Base-by-base conservation (phyloP, 2,888 invertebrate genomes). In the Agelastica alni region DNA sequence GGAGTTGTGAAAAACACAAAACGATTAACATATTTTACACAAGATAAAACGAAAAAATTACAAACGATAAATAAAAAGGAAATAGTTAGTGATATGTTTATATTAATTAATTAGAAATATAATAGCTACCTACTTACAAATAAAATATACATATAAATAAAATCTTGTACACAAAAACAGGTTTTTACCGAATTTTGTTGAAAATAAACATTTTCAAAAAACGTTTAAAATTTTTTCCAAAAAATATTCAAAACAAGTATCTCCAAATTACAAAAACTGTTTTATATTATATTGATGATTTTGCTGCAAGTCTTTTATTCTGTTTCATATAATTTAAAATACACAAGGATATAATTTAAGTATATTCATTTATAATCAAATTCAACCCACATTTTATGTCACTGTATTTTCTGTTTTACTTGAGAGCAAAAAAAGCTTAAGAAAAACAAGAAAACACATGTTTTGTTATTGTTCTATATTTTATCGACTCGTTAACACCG, bases 31-130 rank as follows among this genome's bases (percentile, higher is more conserved):
- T 22, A 42, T 14, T 14, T 9, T 28, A 42, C 12, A 42, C 14
- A 28, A 42, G 26, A 7, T 12, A 28, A 42, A 28, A 22, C 22
- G 6, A n/a, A 10, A 18, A 37, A n/a, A 39, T n/a, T n/a, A n/a
- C n/a, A 26, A 26, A 26, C 26, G 26, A 26, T 10, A 17, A 37
- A 14, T 17, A 39, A 18, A 39, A 12, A 39, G 16, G 31, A 43
- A 49, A 48, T 51, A 16, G 55, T 60, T 59, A 60, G 57, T 62
- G 62, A 62, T 62, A 62, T 62, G 62, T 62, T 55, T 53, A 53
- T 56, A 41, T 53, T 53, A 56, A n/a, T n/a, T n/a, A n/a, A 53
- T 55, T 39, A 41, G 58, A 53, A 56, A 49, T 51, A 53, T 22
- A 17, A 48, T 47, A 42, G 22, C 36, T 49, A 48, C 22, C 46